Evolutionary conservation across 2,888 invertebrate genomes (phyloP).

Genomic region (Allolobophora icterica): DNA sequence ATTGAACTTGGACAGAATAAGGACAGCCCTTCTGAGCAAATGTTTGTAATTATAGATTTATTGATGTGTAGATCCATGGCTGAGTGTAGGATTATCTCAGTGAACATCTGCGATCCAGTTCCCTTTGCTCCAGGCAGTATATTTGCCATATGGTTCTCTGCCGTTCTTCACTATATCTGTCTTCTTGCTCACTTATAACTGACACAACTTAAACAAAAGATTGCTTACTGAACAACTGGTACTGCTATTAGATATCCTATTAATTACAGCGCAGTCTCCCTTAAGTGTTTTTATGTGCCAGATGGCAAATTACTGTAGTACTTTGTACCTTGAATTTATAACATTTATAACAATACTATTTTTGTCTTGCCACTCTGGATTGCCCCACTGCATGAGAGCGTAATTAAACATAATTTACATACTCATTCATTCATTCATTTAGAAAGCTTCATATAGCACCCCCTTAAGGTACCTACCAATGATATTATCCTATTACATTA

Average conservation of each 20-base stretch:
- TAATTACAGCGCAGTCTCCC: neutral
- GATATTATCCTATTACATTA: neutral
- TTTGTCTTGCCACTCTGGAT: too few relatives aligned
- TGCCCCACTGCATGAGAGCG: neutral
- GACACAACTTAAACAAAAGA: neutral
- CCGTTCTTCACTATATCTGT: neutral
- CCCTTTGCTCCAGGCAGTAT: neutral
- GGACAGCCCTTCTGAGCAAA: neutral
- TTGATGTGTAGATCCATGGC: neutral
- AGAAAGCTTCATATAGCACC: too few relatives aligned
- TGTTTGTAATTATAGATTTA: neutral
- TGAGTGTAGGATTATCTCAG: neutral
- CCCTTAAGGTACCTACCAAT: too few relatives aligned
- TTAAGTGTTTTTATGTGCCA: neutral
- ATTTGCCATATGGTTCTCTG: conserved; percentile 17
- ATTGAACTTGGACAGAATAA: too few relatives aligned
- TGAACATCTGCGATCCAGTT: neutral
- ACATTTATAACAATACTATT: too few relatives aligned
- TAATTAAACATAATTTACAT: neutral
- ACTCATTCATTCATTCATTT: too few relatives aligned
- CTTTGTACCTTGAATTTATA: too few relatives aligned
- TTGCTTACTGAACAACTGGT: neutral
- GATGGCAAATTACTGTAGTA: too few relatives aligned
- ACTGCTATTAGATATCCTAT: neutral
- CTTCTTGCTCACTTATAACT: neutral